These are phyloP conservation scores for Knipowitschia caucasica DNA, from an alignment of 2,797 vertebrate species.

Conservation along the genomic window DNA sequence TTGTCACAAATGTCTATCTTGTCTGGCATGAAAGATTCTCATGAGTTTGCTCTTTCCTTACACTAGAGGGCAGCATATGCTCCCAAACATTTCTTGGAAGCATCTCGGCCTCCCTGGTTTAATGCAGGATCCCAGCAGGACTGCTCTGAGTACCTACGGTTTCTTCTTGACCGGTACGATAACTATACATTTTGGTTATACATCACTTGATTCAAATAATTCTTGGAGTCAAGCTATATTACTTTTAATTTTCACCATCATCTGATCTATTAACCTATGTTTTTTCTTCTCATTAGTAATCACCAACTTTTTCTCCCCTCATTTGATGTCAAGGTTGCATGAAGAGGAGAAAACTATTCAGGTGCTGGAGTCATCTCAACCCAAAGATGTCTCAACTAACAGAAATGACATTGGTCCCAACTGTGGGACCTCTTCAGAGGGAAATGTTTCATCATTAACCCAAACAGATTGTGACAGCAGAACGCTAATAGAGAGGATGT, in stretches of 20 bases:
- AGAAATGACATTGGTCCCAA: conserved; percentile 31
- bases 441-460: conserved; percentile 19
- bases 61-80: conserved; percentile 92
- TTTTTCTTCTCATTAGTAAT: no score
- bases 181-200: neutral
- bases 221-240: neutral
- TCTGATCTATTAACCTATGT: no score
- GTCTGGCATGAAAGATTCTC: neutral
- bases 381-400: conserved; percentile 35
- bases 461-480: conserved; percentile 57
- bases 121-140: conserved; percentile 93
- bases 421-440: conserved; percentile 49
- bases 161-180: conserved; percentile 93
- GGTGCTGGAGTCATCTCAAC: conserved; percentile 68
- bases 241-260: no score
- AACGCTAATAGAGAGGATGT: conserved; percentile 93
- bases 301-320: conserved; percentile 8
- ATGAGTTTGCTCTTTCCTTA: neutral
- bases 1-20: neutral
- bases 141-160: conserved; percentile 96
- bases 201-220: neutral
- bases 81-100: conserved; percentile 91
- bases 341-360: conserved; percentile 93
- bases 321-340: conserved; percentile 81
- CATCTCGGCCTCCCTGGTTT: conserved; percentile 96